A percentile compares a stretch with the other conserved stretches of the same genome.
These are phyloP conservation scores for Drosophila colorata DNA, from an alignment of 2,888 invertebrate species.

Conservation along the genomic window DNA sequence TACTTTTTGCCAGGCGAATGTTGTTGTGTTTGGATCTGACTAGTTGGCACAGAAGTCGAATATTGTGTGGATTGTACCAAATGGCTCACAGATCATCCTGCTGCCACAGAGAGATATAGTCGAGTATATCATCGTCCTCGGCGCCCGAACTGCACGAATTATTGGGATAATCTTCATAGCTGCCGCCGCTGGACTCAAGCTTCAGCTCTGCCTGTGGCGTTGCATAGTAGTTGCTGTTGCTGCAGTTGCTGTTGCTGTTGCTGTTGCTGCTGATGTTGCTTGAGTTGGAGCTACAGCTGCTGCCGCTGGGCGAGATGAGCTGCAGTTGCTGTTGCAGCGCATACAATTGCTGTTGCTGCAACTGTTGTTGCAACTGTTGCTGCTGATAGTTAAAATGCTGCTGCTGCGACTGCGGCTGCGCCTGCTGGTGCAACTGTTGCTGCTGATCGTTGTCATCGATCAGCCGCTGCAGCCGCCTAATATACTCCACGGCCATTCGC, in stretches of 20 bases:
- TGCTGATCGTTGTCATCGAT: constrained; percentile 79
- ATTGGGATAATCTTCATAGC: constrained; percentile 89
- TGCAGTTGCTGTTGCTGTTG: constrained; percentile 39
- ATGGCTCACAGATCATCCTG: constrained; percentile 79
- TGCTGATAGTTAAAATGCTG: constrained; percentile 54
- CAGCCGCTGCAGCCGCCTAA: constrained; percentile 90
- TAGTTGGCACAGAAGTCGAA: constrained; percentile 18
- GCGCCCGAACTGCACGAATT: constrained; percentile 87
- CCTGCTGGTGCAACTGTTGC: constrained; percentile 29
- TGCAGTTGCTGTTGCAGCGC: constrained; percentile 55
- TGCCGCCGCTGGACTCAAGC: constrained; percentile 81
- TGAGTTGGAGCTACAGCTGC: constrained; percentile 35
- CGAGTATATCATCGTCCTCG: constrained; percentile 95
- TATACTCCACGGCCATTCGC: constrained; percentile 95
- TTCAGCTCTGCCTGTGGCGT: constrained; percentile 54
- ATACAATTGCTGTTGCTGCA: constrained; percentile 41
- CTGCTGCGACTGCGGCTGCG: constrained; percentile 25
- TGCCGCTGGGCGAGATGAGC: constrained; percentile 46
- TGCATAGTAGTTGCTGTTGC: constrained; percentile 31
- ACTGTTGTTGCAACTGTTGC: constrained; percentile 38
- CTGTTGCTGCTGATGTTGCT: constrained; percentile 24
- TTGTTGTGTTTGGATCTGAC: constrained; percentile 40
- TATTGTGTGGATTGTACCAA: background rate
- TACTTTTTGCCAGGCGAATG: constrained; percentile 60
- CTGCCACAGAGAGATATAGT: constrained; percentile 86